A percentile compares a stretch with the other conserved stretches of the same genome.
Conservation (phyloP, 2,888 invertebrate species). For the Campopleginae sp. region DNA sequence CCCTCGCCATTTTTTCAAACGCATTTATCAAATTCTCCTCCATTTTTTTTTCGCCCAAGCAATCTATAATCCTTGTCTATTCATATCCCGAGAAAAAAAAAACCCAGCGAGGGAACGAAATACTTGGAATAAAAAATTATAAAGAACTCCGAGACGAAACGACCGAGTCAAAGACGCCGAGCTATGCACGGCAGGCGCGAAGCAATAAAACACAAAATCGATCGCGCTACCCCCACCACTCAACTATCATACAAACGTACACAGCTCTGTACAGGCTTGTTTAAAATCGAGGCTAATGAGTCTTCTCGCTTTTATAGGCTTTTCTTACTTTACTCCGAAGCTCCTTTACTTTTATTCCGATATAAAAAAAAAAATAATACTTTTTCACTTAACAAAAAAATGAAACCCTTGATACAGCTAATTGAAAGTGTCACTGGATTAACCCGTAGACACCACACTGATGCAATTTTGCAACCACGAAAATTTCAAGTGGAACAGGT, state of each 20-base stretch:
- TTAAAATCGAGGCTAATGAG: not conserved
- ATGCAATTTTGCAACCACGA: no score
- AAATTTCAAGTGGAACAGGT: no score
- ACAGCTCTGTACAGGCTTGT: not conserved
- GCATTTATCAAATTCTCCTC: constrained; percentile 17
- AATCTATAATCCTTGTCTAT: constrained; percentile 4
- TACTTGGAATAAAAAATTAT: not conserved
- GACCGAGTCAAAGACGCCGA: constrained; percentile 29
- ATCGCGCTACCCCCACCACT: constrained; percentile 7
- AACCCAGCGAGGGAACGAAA: not conserved
- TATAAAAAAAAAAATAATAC: not conserved
- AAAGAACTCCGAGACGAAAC: constrained; percentile 17
- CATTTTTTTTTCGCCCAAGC: not conserved
- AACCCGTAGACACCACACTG: no score
- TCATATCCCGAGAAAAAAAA: constrained; percentile 6
- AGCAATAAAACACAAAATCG: constrained; percentile 53
- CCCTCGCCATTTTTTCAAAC: constrained; percentile 12
- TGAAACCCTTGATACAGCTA: no score
- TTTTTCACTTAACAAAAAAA: not conserved
- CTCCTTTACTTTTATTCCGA: not conserved
- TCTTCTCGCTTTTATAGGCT: not conserved
- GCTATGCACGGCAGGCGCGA: constrained; percentile 20
- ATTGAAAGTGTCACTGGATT: no score
- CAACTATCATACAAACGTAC: not conserved
- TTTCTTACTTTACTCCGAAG: not conserved